Percentiles rank a stretch among this genome's conserved stretches.
These are phyloP conservation scores for Cotesia congregata DNA, from an alignment of 2,888 invertebrate genomes.

Conservation along the genomic window DNA sequence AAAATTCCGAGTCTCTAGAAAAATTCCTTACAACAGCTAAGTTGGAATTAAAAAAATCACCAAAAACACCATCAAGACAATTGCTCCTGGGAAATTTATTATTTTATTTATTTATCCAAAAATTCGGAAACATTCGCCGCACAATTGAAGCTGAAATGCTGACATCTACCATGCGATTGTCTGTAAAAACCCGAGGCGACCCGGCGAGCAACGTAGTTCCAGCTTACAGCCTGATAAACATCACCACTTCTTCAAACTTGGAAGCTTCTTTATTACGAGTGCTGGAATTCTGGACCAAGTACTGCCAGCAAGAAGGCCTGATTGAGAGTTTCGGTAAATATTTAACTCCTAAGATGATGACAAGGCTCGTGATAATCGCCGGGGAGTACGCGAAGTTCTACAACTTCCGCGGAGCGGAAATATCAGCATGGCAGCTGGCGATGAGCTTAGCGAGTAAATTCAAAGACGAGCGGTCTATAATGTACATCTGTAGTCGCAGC, in stretches of 20 bases:
- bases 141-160: conserved; percentile 57
- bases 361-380: conserved; percentile 57
- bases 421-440: conserved; percentile 59
- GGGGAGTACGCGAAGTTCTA: conserved; percentile 63
- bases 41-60: conserved; percentile 42
- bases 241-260: conserved; percentile 56
- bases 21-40: conserved; percentile 50
- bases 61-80: conserved; percentile 32
- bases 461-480: conserved; percentile 50
- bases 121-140: conserved; percentile 4
- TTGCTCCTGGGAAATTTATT: conserved; percentile 57
- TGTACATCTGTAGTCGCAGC: conserved; percentile 60
- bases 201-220: conserved; percentile 56
- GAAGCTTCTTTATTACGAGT: conserved; percentile 49
- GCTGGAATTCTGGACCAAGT: conserved; percentile 56
- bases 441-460: conserved; percentile 56
- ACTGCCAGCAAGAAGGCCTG: conserved; percentile 43
- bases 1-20: conserved; percentile 43
- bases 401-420: conserved; percentile 58
- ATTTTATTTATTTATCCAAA: conserved; percentile 56
- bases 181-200: conserved; percentile 31
- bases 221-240: conserved; percentile 60
- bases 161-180: conserved; percentile 40
- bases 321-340: neutral
- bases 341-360: conserved; percentile 32